A percentile compares a stretch with the other conserved stretches of the same genome.
Evolutionary conservation across 2,113 vertebrate genomes (phyloP).

Genomic region (Cephalophus harveyi): DNA sequence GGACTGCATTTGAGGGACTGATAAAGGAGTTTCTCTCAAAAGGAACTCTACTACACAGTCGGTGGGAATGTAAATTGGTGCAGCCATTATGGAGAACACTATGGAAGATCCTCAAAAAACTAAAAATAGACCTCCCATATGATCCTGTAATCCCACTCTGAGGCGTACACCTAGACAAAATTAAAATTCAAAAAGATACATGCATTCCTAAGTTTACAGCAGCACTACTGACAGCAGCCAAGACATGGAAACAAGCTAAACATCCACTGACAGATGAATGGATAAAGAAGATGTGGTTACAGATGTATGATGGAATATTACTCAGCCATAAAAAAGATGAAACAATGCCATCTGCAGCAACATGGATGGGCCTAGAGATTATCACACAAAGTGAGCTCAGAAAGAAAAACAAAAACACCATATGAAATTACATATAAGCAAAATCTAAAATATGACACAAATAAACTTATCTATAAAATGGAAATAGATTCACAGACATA

Average conservation of each 20-base stretch:
- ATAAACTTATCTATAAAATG: background rate
- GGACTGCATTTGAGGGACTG: slow-evolving; percentile 34
- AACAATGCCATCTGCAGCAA: background rate
- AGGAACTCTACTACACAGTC: background rate
- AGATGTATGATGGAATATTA: fast-evolving
- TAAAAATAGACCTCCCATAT: background rate
- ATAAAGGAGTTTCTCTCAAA: background rate
- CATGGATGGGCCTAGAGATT: background rate
- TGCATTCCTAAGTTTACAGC: background rate
- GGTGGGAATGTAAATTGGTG: background rate
- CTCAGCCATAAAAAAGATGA: background rate
- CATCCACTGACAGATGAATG: background rate
- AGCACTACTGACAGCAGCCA: background rate
- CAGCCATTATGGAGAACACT: background rate
- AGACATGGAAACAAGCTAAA: background rate
- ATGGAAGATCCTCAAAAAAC: background rate
- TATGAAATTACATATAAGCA: background rate
- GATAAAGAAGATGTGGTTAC: background rate
- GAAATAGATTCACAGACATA: background rate
- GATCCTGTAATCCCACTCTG: background rate
- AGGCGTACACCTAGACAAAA: background rate
- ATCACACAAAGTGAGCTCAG: background rate
- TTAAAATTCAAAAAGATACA: background rate
- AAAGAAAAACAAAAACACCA: background rate
- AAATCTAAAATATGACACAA: background rate